Conservation (phyloP, 92 coral and sea anemone species). For the Chrysogorgia sp. region DNA sequence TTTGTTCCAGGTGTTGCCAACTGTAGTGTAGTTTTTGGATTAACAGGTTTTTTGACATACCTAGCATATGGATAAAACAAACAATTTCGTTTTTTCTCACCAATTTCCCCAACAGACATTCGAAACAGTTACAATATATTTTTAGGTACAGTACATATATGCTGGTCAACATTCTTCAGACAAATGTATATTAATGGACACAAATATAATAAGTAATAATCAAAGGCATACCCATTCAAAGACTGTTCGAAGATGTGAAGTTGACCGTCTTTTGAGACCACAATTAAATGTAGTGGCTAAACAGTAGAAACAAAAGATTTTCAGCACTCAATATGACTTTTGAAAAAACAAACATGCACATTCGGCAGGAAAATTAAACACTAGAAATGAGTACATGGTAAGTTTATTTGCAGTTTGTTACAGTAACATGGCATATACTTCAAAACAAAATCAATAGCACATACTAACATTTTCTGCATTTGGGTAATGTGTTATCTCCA, state of each 20-base stretch:
- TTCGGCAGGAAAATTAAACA: too few relatives aligned
- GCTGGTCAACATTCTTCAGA: background rate
- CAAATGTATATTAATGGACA: background rate
- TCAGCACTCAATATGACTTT: too few relatives aligned
- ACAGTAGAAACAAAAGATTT: conserved; percentile 9
- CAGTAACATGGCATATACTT: background rate
- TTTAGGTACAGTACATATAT: background rate
- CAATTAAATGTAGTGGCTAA: conserved; percentile 89
- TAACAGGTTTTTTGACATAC: conserved; percentile 85
- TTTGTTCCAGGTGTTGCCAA: conserved; percentile 70
- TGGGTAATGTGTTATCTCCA: conserved; percentile 72
- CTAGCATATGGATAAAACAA: conserved; percentile 42
- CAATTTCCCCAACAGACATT: too few relatives aligned
- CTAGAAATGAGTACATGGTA: background rate
- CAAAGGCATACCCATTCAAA: conserved; percentile 82
- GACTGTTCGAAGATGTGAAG: conserved; percentile 88
- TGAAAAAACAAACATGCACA: too few relatives aligned
- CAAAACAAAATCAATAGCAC: background rate
- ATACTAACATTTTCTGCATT: conserved; percentile 72
- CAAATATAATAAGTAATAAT: background rate
- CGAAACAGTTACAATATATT: too few relatives aligned
- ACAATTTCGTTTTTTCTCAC: background rate
- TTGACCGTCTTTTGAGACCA: conserved; percentile 79
- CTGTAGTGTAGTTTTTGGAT: conserved; percentile 78
- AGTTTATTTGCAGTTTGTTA: background rate